phyloP scores from a whole-genome alignment of 2,888 invertebrate species.

The Rhorus exstirpatorius region DNA sequence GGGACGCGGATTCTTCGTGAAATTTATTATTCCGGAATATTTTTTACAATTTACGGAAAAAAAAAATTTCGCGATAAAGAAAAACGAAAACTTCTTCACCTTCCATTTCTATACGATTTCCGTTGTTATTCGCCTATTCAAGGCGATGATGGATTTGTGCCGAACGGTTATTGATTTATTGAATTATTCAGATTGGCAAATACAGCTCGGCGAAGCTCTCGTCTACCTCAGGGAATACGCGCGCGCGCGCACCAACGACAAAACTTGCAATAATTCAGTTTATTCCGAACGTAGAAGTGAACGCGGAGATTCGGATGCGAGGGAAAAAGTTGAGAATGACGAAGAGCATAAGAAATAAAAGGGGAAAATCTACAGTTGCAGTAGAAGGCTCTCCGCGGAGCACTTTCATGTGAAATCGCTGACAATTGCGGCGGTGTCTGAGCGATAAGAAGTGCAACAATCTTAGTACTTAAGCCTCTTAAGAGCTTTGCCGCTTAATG shows the following conservation, averaged over 20 bases:
- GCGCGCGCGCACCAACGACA: constrained; percentile 22
- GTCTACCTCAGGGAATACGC: constrained; percentile 4
- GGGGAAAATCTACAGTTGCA: constrained; percentile 36
- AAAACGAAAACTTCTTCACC: not conserved
- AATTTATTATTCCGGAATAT: constrained; percentile 19
- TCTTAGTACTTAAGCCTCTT: constrained; percentile 78
- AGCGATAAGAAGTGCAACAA: constrained; percentile 76
- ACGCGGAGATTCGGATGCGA: constrained; percentile 6
- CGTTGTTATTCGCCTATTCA: constrained; percentile 12
- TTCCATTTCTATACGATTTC: not conserved
- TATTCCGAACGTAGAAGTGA: constrained; percentile 33
- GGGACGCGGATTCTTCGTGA: not conserved
- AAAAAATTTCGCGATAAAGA: not conserved
- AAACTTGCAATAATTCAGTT: constrained; percentile 57
- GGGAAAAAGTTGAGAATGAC: constrained; percentile 34
- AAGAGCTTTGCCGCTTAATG: constrained; percentile 79
- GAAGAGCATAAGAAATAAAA: constrained; percentile 35
- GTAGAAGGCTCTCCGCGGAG: constrained; percentile 15
- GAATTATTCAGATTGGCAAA: constrained; percentile 37
- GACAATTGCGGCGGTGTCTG: constrained; percentile 79
- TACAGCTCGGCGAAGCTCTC: constrained; percentile 18
- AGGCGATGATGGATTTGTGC: constrained; percentile 8
- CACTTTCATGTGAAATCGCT: constrained; percentile 75
- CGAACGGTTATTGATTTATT: constrained; percentile 29
- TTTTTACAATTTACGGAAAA: constrained; percentile 21